Evolutionary conservation across 2,113 vertebrate genomes (phyloP), one percentile per base, ranked within the genome.

Genomic region (Podilymbus podiceps): DNA sequence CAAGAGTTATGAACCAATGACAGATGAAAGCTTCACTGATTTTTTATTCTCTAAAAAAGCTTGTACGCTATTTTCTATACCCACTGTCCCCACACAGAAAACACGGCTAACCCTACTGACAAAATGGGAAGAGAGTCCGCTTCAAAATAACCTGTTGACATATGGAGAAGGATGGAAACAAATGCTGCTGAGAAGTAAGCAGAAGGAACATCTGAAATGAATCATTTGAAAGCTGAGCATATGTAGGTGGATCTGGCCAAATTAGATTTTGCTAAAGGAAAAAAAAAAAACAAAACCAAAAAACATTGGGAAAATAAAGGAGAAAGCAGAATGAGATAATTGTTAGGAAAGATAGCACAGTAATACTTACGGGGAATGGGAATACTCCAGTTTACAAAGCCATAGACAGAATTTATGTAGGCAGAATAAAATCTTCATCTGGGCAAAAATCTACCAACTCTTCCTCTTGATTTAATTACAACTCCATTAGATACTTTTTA

Each of bases 121-220:
- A 73, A 82, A 92, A 77, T 25, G 62, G 46, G 55, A 93, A 93
- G 82, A 81, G n/a, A 96, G 55, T 27, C 58, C 38, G 82, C 87
- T 93, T 93, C 92, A 97, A 92, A 97, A 96, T 77, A 98, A 97
- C 93, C 95, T 97, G 96, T 97, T 97, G 96, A 97, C 95, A 96
- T 96, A 93, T 84, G 95, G 96, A 83, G 93, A 98, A 96, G 1
- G 75, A 96, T 97, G 93, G 96, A 97, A 98, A 95, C 83, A 97
- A 95, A 98, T 82, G 88, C 94, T 96, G 95, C 84, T 12, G 66
- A 97, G 95, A 97, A 97, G 90, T 92, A 95, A 90, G 90, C 97
- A 95, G 95, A 91, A 95, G 94, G 94, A 97, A 96, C 97, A 98
- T 97, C 95, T 97, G 97, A 98, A 97, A 97, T 96, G 92, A 98